phyloP scores from a whole-genome alignment of 2,113 vertebrate species.

The Romanogobio albipinnatus region DNA sequence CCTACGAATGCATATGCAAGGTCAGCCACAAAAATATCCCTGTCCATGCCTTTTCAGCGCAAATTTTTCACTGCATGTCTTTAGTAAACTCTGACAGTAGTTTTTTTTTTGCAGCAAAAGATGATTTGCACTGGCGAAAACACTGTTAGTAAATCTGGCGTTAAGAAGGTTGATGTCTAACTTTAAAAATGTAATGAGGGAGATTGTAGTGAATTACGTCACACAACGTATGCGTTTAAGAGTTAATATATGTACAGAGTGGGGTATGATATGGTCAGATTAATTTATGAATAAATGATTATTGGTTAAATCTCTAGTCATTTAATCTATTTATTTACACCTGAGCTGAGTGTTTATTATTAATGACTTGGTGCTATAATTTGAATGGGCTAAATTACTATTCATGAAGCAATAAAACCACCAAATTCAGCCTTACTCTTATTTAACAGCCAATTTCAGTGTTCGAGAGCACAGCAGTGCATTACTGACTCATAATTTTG shows the following conservation, averaged over 20 bases:
- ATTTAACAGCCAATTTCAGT: constrained; percentile 19
- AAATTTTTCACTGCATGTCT: too few relatives aligned
- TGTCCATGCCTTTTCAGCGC: too few relatives aligned
- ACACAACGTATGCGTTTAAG: too few relatives aligned
- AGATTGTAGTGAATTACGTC: too few relatives aligned
- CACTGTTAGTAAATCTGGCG: too few relatives aligned
- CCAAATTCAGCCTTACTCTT: constrained; percentile 6
- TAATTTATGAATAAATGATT: constrained; percentile 68
- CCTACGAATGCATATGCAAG: too few relatives aligned
- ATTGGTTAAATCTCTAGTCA: constrained; percentile 57
- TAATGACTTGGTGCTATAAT: constrained; percentile 58
- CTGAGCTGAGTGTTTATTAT: constrained; percentile 62
- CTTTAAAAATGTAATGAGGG: too few relatives aligned
- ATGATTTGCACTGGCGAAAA: too few relatives aligned
- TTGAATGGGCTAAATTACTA: constrained; percentile 51
- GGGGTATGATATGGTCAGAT: constrained; percentile 50
- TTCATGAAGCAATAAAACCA: constrained; percentile 49
- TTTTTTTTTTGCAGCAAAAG: too few relatives aligned
- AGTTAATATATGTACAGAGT: background rate
- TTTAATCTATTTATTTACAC: constrained; percentile 65
- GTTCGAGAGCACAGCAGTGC: background rate
- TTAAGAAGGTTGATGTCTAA: too few relatives aligned
- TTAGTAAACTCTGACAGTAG: too few relatives aligned
- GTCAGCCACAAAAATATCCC: too few relatives aligned
- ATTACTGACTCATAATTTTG: background rate